These are phyloP conservation scores for Alligator sinensis DNA, from an alignment of 2,113 vertebrate species.

Conservation along the genomic window DNA sequence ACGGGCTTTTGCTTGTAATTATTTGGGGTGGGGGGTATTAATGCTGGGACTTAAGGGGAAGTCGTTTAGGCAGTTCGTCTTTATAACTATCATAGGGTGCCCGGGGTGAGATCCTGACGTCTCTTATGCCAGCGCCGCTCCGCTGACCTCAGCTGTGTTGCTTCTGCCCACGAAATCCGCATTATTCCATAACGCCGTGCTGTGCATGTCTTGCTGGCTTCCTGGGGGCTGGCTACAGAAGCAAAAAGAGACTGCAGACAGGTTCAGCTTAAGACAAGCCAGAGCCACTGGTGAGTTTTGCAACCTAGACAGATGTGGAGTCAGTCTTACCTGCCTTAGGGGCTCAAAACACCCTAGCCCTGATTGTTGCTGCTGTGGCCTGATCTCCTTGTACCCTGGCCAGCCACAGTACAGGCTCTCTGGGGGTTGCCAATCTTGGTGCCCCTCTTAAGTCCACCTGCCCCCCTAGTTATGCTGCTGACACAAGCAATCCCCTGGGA, in stretches of 20 bases:
- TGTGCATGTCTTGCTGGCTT: background rate
- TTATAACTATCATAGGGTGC: background rate
- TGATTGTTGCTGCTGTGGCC: no score
- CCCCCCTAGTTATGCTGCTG: no score
- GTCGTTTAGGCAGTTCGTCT: background rate
- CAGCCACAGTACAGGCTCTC: no score
- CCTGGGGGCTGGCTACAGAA: background rate
- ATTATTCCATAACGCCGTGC: background rate
- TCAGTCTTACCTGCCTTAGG: no score
- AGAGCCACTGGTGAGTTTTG: no score
- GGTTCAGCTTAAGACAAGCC: background rate
- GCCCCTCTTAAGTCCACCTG: no score
- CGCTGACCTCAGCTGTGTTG: background rate
- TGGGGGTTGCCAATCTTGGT: no score
- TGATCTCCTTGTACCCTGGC: no score
- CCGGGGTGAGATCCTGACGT: background rate
- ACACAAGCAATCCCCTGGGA: background rate
- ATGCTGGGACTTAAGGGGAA: background rate
- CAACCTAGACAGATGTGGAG: no score
- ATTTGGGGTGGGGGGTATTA: background rate
- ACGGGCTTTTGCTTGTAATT: accelerated
- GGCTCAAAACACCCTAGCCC: no score
- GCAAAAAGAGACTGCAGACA: background rate
- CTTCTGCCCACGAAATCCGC: background rate
- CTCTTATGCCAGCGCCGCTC: background rate